Conservation (phyloP, 2,888 invertebrate species). For the Trissolcus brochymenae region DNA sequence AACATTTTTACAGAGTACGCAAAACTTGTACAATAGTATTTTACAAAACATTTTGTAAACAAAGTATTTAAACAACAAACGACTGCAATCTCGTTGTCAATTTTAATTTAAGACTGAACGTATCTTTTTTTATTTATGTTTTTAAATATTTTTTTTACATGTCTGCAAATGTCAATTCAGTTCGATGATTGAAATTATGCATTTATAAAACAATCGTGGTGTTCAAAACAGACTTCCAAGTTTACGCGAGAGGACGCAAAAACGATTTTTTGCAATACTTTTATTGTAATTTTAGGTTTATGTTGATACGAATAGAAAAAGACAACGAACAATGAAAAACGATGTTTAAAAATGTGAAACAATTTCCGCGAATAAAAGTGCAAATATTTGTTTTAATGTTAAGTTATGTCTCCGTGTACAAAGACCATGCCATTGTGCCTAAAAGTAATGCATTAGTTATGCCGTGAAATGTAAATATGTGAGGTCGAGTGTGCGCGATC, state of each 20-base stretch:
- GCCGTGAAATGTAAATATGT: constrained; percentile 40
- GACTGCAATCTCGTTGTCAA: no score
- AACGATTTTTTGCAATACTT: constrained; percentile 12
- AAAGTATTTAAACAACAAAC: no score
- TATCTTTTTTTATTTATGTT: no score
- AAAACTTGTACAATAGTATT: not conserved
- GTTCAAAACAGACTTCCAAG: not conserved
- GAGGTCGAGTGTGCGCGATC: constrained; percentile 17
- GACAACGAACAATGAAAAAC: not conserved
- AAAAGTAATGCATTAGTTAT: constrained; percentile 41
- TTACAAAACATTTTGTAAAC: no score
- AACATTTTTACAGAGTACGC: not conserved
- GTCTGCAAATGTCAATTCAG: no score
- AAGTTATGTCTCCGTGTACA: constrained; percentile 59
- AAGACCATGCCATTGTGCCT: constrained; percentile 67
- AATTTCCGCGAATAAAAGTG: constrained; percentile 49
- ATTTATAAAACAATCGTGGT: no score
- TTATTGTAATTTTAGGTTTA: constrained; percentile 23
- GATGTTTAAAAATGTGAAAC: not conserved
- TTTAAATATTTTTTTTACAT: no score
- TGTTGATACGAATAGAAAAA: no score
- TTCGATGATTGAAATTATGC: no score
- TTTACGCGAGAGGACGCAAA: constrained; percentile 5
- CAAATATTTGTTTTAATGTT: constrained; percentile 64
- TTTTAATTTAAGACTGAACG: no score